Evolutionary conservation across 2,797 vertebrate genomes (phyloP), one percentile per base, ranked within the genome.

Genomic region (Botia almorhae): DNA sequence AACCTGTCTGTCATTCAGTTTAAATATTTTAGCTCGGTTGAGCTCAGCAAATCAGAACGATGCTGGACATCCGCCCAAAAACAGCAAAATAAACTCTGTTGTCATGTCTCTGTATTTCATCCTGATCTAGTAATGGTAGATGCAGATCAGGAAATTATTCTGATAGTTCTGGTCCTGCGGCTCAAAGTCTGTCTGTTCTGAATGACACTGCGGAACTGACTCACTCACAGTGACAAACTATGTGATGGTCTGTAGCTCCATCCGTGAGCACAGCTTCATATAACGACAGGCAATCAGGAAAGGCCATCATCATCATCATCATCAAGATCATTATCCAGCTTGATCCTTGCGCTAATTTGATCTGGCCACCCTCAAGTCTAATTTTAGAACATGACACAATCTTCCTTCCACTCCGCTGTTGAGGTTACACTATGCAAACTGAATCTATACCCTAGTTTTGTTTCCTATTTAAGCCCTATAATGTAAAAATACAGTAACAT

Each of bases 371-470:
- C 82, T 83, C 12, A 12, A 73, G 83, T 85, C 90, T 92, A 91
- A 91, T 90, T 92, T 90, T 91, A 91, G 90, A 86, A 14, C 85
- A 72, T 60, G 85, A 88, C 85, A 88, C 70, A 76, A 74, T 75
- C 81, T 48, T 73, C 80, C 80, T 82, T 77, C 72, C 69, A 69
- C 69, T 73, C 61, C n/a, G 29, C 23, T 55, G 68, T 60, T 69
- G 29, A 76, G 33, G 65, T 81, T 64, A 69, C 68, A 65, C 55
- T 48, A 67, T 56, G 50, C 68, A 68, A 83, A 85, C 69, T 72
- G 43, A 83, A 83, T 83, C 60, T 68, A 71, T 7, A 36, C 12
- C 46, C 53, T 56, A 74, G 36, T 50, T 76, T 50, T 69, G 36
- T 60, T 46, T 78, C 69, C 7, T 81, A 51, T 48, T 48, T 69